Evolutionary conservation across 2,113 vertebrate genomes (phyloP).

Genomic region (Cyprinodon tularosa): DNA sequence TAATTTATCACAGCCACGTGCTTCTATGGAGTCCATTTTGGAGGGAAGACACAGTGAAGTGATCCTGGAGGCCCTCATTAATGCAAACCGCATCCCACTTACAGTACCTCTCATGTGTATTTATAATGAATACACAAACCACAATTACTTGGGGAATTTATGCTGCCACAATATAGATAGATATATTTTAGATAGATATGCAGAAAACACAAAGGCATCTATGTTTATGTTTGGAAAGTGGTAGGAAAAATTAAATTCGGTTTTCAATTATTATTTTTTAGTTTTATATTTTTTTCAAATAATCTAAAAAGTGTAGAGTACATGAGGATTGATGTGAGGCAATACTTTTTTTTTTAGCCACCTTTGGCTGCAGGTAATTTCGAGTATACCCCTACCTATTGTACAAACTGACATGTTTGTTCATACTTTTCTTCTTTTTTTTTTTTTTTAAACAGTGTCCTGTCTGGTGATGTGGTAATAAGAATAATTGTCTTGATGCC

Average conservation of each 20-base stretch:
- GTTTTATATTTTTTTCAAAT: too few relatives aligned
- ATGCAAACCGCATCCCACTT: background rate
- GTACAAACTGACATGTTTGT: too few relatives aligned
- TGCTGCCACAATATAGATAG: background rate
- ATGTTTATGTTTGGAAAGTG: background rate
- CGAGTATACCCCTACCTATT: too few relatives aligned
- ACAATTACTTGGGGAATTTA: background rate
- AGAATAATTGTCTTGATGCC: too few relatives aligned
- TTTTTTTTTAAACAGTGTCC: too few relatives aligned
- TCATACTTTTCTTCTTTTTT: too few relatives aligned
- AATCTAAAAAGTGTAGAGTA: too few relatives aligned
- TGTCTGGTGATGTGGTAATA: too few relatives aligned
- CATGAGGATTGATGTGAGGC: too few relatives aligned
- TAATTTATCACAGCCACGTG: conserved; percentile 13
- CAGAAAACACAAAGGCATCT: background rate
- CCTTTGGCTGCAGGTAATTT: too few relatives aligned
- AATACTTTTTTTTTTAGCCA: too few relatives aligned
- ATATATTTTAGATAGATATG: background rate
- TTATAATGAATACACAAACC: background rate
- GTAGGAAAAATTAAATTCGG: background rate
- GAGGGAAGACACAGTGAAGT: conserved; percentile 12
- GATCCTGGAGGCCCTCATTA: background rate
- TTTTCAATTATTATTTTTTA: too few relatives aligned
- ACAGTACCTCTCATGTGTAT: background rate
- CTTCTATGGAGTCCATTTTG: conserved; percentile 10